Conservation (phyloP, 37 sponge, comb jelly and placozoan species). For the Chondrilla cf. caribensis region DNA sequence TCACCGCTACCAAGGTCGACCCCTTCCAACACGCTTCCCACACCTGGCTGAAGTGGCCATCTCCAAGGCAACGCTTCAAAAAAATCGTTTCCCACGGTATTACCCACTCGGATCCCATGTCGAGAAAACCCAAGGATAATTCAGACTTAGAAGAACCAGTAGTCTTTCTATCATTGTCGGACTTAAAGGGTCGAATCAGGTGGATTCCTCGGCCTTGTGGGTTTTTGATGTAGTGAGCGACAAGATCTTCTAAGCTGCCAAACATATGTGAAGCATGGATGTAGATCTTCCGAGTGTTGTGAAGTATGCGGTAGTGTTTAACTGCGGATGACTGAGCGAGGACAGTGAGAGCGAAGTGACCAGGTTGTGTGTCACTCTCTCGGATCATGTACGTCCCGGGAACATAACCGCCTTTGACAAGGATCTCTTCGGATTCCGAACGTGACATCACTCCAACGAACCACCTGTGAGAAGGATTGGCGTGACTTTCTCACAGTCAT, state of each 20-base stretch:
- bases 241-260: slow-evolving; percentile 79
- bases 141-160: neutral
- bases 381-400: slow-evolving; percentile 84
- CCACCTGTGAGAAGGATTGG: neutral
- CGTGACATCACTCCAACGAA: slow-evolving; percentile 21
- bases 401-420: neutral
- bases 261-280: slow-evolving; percentile 82
- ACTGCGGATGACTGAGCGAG: slow-evolving; percentile 65
- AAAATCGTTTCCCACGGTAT: slow-evolving; percentile 71
- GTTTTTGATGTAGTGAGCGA: slow-evolving; percentile 65
- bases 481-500: neutral
- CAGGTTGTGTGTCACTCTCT: slow-evolving; percentile 94
- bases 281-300: slow-evolving; percentile 81
- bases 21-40: slow-evolving; percentile 77
- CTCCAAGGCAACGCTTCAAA: slow-evolving; percentile 70
- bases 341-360: slow-evolving; percentile 80
- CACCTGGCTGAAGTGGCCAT: slow-evolving; percentile 89
- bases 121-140: neutral
- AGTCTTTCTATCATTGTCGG: neutral
- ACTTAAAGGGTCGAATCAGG: slow-evolving; percentile 45
- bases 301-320: slow-evolving; percentile 91
- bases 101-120: slow-evolving; percentile 66
- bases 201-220: slow-evolving; percentile 61
- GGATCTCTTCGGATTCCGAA: slow-evolving; percentile 3
- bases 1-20: slow-evolving; percentile 78